phyloP scores from a whole-genome alignment of 2,797 vertebrate species.

The Oreochromis mossambicus region DNA sequence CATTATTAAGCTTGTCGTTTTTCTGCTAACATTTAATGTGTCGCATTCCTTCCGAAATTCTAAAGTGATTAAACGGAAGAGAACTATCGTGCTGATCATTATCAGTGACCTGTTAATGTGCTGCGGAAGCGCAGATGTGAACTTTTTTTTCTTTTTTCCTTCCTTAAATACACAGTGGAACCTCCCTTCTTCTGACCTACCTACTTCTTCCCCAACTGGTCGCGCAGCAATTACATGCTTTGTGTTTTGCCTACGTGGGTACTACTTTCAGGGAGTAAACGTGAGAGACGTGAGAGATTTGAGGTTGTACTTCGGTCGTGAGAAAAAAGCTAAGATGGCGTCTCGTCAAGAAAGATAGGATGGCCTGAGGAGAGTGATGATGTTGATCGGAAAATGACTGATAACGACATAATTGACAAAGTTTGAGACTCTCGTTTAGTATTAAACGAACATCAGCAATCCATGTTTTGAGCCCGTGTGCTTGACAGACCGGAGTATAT shows the following conservation, averaged over 20 bases:
- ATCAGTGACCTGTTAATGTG: neutral
- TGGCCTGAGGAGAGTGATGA: constrained; percentile 69
- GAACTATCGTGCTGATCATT: neutral
- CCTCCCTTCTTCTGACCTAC: neutral
- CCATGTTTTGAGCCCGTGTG: neutral
- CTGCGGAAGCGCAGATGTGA: neutral
- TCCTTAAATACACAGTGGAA: neutral
- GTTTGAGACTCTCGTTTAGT: constrained; percentile 18
- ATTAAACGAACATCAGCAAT: constrained; percentile 11
- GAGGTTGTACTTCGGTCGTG: constrained; percentile 78
- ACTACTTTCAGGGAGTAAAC: constrained; percentile 64
- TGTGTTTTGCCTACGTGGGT: constrained; percentile 42
- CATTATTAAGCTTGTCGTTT: neutral
- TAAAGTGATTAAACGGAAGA: neutral
- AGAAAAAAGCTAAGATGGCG: constrained; percentile 85
- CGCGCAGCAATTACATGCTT: neutral
- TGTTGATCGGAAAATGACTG: constrained; percentile 60
- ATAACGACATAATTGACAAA: constrained; percentile 44
- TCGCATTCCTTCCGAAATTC: neutral
- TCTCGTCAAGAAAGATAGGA: constrained; percentile 78
- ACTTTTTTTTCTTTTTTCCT: neutral
- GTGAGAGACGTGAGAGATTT: constrained; percentile 43
- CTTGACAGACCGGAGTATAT: constrained; percentile 28
- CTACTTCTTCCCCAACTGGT: neutral
- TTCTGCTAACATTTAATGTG: neutral